Evolutionary conservation across 2,888 invertebrate genomes (phyloP), one percentile per base, ranked within the genome.

Genomic region (Uropetala carovei): DNA sequence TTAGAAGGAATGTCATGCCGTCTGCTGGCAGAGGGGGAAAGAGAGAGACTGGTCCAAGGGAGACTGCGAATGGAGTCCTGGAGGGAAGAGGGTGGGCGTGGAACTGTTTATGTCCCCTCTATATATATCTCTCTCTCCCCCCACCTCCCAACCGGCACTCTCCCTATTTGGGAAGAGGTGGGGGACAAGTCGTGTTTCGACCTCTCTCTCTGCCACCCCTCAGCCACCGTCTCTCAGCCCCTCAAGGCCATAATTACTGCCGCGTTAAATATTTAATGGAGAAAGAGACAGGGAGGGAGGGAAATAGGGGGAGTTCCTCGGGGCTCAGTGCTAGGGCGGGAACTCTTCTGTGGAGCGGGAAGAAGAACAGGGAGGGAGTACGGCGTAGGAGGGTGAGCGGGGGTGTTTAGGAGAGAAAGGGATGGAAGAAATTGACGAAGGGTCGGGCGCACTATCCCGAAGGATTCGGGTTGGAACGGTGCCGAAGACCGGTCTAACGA

Each of bases 251-350:
- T 75, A 75, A 75, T 75, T 75, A 75, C 75, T 75, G 13, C 13
- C 22, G 75, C 75, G 75, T 75, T 75, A 75, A 75, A 75, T 75
- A 75, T 75, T 75, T 75, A 22, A 75, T 75, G 75, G 75, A 22
- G 75, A 4, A 75, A 43, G 43, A 43, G 43, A 43, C 43, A 43
- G 43, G 3, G 43, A 5, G 43, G 43, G 43, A 43, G 43, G 43
- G 5, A 3, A 43, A n/a, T n/a, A n/a, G n/a, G 43, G 43, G 43
- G 75, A 75, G 75, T 75, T 75, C 75, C 27, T 75, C 18, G 75
- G 75, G 75, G 75, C 22, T 75, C 27, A 22, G 22, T 75, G 43
- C 27, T 75, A 27, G 22, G 75, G 27, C 22, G 27, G 75, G 64
- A 16, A n/a, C n/a, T n/a, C n/a, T n/a, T n/a, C n/a, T n/a, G n/a